Conservation (phyloP, 2,113 vertebrate genomes). For the Notiomystis cincta region DNA sequence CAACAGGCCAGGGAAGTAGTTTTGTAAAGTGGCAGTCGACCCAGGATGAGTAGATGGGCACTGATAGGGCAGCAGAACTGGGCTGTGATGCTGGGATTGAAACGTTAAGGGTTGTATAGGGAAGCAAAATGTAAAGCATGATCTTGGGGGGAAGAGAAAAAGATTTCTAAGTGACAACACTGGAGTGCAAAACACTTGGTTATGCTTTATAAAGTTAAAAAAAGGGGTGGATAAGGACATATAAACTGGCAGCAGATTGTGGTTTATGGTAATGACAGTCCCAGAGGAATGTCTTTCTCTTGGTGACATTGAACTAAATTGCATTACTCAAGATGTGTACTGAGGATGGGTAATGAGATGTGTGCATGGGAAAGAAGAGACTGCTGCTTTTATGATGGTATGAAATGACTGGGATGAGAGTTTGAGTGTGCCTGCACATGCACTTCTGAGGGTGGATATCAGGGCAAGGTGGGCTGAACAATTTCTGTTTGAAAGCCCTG, state of each 20-base stretch:
- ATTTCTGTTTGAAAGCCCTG: background rate
- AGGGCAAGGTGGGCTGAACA: background rate
- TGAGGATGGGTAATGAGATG: conserved; percentile 65
- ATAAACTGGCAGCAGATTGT: conserved; percentile 66
- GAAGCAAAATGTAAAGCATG: background rate
- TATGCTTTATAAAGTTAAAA: conserved; percentile 43
- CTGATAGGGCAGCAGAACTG: background rate
- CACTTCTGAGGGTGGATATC: background rate
- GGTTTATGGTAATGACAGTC: conserved; percentile 64
- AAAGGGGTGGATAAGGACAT: conserved; percentile 44
- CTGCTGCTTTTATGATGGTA: conserved; percentile 37
- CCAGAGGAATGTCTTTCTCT: conserved; percentile 57
- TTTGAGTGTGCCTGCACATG: background rate
- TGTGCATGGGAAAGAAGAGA: background rate
- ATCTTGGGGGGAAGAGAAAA: background rate
- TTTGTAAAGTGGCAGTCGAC: background rate
- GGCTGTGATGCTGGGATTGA: background rate
- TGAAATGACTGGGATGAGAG: background rate
- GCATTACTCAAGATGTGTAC: conserved; percentile 54
- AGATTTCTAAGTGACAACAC: background rate
- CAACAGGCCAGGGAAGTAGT: background rate
- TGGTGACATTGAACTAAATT: conserved; percentile 74
- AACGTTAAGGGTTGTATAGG: background rate
- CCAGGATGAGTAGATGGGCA: background rate
- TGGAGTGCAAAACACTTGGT: background rate